Evolutionary conservation across 1,140 invertebrate genomes (phyloP).

Genomic region (Pseudomyrmex cubaensis): DNA sequence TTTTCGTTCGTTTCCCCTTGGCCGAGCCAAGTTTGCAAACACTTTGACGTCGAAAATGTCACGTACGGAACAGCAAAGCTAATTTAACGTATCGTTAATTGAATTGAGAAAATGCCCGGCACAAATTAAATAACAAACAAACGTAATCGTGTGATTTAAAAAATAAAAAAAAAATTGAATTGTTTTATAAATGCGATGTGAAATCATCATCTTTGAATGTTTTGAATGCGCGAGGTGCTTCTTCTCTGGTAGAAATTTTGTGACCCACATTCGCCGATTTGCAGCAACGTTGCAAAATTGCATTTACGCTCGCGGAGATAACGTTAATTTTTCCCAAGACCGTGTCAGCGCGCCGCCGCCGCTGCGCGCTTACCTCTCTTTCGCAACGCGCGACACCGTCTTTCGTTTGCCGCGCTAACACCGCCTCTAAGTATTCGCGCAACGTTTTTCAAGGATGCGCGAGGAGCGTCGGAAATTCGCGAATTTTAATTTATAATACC

Average conservation of each 20-base stretch:
- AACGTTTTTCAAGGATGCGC: slow-evolving; percentile 12
- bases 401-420: background rate
- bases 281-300: slow-evolving; percentile 21
- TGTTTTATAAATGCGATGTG: background rate
- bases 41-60: slow-evolving; percentile 9
- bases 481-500: slow-evolving; percentile 44
- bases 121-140: too few species aligned
- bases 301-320: background rate
- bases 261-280: slow-evolving; percentile 6
- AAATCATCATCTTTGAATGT: background rate
- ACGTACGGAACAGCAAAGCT: background rate
- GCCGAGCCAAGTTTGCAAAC: background rate
- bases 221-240: background rate
- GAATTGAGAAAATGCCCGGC: background rate
- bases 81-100: slow-evolving; percentile 11
- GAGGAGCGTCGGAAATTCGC: slow-evolving; percentile 20
- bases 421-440: background rate
- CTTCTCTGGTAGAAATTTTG: background rate
- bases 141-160: background rate
- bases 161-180: background rate
- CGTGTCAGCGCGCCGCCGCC: background rate
- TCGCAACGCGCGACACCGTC: background rate
- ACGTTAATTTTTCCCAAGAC: slow-evolving; percentile 3
- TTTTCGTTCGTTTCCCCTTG: background rate
- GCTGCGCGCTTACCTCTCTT: background rate